Evolutionary conservation across 2,797 vertebrate genomes (phyloP).

Genomic region (Poeciliopsis gracilis): DNA sequence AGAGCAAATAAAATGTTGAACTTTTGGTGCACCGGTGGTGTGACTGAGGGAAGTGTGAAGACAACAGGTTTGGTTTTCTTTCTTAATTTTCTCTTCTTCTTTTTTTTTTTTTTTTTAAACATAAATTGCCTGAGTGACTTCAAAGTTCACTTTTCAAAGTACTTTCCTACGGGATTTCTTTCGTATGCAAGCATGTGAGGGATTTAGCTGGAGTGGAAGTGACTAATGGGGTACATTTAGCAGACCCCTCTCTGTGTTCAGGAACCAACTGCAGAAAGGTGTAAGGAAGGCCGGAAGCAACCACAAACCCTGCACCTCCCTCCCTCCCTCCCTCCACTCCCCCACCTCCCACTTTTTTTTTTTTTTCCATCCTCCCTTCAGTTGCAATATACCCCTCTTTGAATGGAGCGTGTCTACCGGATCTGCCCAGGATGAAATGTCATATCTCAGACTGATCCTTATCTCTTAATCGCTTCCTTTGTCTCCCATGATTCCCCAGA

Average conservation of each 20-base stretch:
- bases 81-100: constrained; percentile 12
- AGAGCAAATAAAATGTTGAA: constrained; percentile 71
- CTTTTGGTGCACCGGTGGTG: constrained; percentile 39
- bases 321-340: constrained; percentile 25
- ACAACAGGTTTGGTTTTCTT: constrained; percentile 22
- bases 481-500: constrained; percentile 91
- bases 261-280: constrained; percentile 59
- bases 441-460: constrained; percentile 94
- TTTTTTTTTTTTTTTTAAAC: constrained; percentile 11
- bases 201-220: constrained; percentile 13
- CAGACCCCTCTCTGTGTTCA: constrained; percentile 60
- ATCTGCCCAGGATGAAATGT: constrained; percentile 96
- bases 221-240: constrained; percentile 44
- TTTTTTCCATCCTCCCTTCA: constrained; percentile 67
- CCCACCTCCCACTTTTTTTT: constrained; percentile 48
- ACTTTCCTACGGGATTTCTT: constrained; percentile 30
- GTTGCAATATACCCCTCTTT: constrained; percentile 82
- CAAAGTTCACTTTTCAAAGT: constrained; percentile 55
- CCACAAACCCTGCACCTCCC: constrained; percentile 45
- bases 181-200: constrained; percentile 28
- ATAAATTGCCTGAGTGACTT: constrained; percentile 30
- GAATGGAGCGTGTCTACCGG: constrained; percentile 90
- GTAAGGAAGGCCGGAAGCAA: constrained; percentile 40
- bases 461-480: constrained; percentile 98
- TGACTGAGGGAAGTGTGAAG: constrained; percentile 28